Percentiles rank a stretch among this genome's conserved stretches.
These are phyloP conservation scores for Falco concolor DNA, from an alignment of 2,797 vertebrate species.

Conservation along the genomic window DNA sequence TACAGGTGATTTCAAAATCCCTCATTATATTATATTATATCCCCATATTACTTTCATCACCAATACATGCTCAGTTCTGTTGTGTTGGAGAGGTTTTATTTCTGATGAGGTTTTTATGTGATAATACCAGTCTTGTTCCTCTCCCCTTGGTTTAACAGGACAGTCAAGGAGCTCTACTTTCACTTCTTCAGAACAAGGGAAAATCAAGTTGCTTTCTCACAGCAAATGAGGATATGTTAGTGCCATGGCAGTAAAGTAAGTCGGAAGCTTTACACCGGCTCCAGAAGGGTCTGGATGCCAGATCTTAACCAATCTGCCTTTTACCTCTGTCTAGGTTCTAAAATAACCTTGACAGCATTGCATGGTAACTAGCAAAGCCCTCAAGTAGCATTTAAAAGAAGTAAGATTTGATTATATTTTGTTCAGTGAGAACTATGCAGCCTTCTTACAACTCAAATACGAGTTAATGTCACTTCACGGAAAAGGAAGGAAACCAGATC, in stretches of 20 bases:
- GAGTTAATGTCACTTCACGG: slow-evolving; percentile 10
- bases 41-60: neutral
- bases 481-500: slow-evolving; percentile 54
- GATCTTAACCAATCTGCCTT: neutral
- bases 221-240: neutral
- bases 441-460: slow-evolving; percentile 39
- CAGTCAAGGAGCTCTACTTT: neutral
- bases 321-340: neutral
- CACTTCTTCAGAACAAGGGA: accelerated
- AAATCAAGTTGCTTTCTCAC: neutral
- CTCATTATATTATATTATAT: no score
- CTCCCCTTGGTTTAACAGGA: neutral
- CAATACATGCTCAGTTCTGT: neutral
- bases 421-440: slow-evolving; percentile 6
- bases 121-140: neutral
- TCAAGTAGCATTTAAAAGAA: neutral
- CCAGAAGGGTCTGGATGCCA: neutral
- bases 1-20: neutral
- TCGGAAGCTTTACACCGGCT: neutral
- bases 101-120: neutral
- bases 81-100: neutral
- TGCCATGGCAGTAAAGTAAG: neutral
- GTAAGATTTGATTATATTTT: slow-evolving; percentile 37
- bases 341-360: neutral
- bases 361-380: neutral